Evolutionary conservation across 1,140 invertebrate genomes (phyloP).

Genomic region (Ceratina australensis): DNA sequence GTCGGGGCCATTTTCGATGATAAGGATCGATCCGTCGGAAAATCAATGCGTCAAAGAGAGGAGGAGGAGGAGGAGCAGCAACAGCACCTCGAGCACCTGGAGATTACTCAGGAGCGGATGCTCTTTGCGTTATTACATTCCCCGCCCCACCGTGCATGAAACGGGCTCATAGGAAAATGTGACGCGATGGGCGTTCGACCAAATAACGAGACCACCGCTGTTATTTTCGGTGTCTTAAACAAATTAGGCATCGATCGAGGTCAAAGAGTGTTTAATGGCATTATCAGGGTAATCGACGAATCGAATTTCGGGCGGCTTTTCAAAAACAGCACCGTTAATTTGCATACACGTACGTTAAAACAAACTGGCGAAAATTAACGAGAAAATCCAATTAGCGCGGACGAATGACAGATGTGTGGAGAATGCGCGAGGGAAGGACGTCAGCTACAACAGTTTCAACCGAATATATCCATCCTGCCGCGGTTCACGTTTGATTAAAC

Average conservation of each 20-base stretch:
- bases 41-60: conserved; percentile 52
- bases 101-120: conserved; percentile 42
- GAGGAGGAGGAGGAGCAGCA: neutral
- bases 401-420: neutral
- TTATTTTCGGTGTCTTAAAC: neutral
- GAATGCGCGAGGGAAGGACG: neutral
- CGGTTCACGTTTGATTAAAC: conserved; percentile 29
- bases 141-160: neutral
- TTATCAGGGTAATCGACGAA: neutral
- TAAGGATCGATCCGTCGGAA: conserved; percentile 21
- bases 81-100: conserved; percentile 35
- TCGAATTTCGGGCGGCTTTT: neutral
- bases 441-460: conserved; percentile 6
- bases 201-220: conserved; percentile 30
- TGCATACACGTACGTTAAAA: neutral
- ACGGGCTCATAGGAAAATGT: conserved; percentile 36
- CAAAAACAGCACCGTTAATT: neutral
- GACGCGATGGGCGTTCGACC: conserved; percentile 42
- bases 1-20: conserved; percentile 14
- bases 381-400: conserved; percentile 8
- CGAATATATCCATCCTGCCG: conserved; percentile 18
- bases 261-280: neutral
- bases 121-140: conserved; percentile 60
- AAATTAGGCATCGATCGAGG: neutral
- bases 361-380: conserved; percentile 18